Base-by-base conservation (phyloP, 2,888 invertebrate species). In the Epistrophe eligans region DNA sequence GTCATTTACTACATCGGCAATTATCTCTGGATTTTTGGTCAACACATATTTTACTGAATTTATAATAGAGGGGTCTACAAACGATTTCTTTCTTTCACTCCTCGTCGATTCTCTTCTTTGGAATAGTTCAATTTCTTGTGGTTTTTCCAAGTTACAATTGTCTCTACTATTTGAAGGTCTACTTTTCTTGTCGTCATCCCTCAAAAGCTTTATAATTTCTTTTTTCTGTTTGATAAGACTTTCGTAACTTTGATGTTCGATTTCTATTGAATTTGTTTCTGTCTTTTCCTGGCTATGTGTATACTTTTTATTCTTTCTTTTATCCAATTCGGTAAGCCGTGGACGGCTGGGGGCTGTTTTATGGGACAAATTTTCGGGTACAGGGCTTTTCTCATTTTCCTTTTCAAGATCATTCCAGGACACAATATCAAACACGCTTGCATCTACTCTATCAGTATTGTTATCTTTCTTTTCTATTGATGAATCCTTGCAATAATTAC, bases 101-200 rank as follows among this genome's bases (percentile, higher is more conserved):
- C 4, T 19, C 2, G 28, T n/a, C 9, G 62, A 64, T 24, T 19
- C 38, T 19, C 60, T 60, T 60, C 60, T 64, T n/a, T 64, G 43
- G 13, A 64, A 43, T 28, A 43, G 9, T 28, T 64, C n/a, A 38
- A 19, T 2, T 4, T 38, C 13, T 19, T 17, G 2, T n/a, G n/a
- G 38, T 13, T 24, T 40, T 40, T 19, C 35, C 10, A 19, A 11
- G 6, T 2, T 60, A 7, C 10, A 32, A n/a, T 15, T 57, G 4
- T 32, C 24, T 19, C 2, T 7, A 13, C 4, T 32, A 17, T 5
- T 58, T 58, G 35, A 38, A 38, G 10, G 6, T 6, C n/a, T n/a
- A 17, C 0, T 40, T 19, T 40, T 40, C 13, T 8, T 15, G 15
- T 40, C 24, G 2, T 40, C 60, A 2, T 19, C 24, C 9, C 3